These are phyloP conservation scores for Dendrocincla tyrannina DNA, from an alignment of 2,797 vertebrate species.

Conservation along the genomic window DNA sequence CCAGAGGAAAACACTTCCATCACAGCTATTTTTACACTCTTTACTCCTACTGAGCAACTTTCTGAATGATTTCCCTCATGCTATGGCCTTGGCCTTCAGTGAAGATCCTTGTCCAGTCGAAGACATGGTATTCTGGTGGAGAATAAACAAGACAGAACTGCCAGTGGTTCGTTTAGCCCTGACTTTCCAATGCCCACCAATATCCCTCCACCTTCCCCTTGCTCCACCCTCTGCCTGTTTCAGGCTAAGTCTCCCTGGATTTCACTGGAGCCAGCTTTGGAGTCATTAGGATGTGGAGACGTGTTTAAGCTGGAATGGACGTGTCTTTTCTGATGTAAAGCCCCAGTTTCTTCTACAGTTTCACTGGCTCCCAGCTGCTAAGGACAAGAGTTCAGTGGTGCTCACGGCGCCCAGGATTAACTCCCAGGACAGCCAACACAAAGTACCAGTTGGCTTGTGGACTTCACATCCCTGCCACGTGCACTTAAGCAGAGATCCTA, in stretches of 20 bases:
- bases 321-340: neutral
- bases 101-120: neutral
- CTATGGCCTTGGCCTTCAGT: neutral
- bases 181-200: neutral
- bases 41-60: neutral
- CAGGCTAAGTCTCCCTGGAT: neutral
- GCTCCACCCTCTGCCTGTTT: neutral
- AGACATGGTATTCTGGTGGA: neutral
- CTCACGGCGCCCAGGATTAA: neutral
- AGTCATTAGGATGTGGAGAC: neutral
- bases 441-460: neutral
- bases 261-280: neutral
- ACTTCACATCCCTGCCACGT: neutral
- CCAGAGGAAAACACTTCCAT: neutral
- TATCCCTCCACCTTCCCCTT: neutral
- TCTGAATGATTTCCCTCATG: neutral
- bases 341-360: neutral
- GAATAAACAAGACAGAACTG: neutral
- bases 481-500: neutral
- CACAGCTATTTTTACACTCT: neutral
- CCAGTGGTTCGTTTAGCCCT: neutral
- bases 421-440: neutral
- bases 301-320: neutral
- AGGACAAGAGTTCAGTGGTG: slow-evolving; percentile 15
- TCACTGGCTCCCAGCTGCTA: neutral